Evolutionary conservation across 2,888 invertebrate genomes (phyloP).

Genomic region (Mesoligia furuncula): DNA sequence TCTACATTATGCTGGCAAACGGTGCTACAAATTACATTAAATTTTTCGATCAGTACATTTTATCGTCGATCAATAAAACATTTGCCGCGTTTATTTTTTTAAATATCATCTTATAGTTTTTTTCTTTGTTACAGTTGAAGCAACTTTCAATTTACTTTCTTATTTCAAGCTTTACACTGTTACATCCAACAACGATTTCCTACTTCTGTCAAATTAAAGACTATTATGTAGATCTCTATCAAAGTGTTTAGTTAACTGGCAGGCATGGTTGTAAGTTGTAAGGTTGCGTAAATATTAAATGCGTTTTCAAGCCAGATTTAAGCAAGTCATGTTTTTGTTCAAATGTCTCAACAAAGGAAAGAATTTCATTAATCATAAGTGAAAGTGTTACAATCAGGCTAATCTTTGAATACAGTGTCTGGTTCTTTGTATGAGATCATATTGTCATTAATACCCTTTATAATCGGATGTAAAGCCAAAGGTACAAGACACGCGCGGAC

Average conservation of each 20-base stretch:
- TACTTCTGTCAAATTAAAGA: conserved; percentile 66
- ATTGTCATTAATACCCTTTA: conserved; percentile 44
- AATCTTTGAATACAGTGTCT: conserved; percentile 61
- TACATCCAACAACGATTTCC: conserved; percentile 59
- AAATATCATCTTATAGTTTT: conserved; percentile 65
- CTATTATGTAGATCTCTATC: conserved; percentile 67
- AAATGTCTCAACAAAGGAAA: conserved; percentile 53
- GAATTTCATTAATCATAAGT: conserved; percentile 69
- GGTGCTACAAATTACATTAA: conserved; percentile 26
- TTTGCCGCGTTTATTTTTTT: conserved; percentile 60
- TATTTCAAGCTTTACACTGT: conserved; percentile 66
- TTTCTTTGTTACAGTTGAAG: conserved; percentile 66
- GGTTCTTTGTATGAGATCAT: conserved; percentile 61
- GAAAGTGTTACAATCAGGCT: conserved; percentile 71
- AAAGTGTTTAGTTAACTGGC: conserved; percentile 44
- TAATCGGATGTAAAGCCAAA: conserved; percentile 47
- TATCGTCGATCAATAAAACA: conserved; percentile 55
- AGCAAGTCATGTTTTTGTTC: conserved; percentile 50
- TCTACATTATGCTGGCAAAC: conserved; percentile 15
- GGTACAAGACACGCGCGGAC: conserved; percentile 62
- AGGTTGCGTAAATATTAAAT: conserved; percentile 49
- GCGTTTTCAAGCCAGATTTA: conserved; percentile 42
- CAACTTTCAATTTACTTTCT: conserved; percentile 75
- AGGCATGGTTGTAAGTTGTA: conserved; percentile 46
- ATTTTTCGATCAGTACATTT: conserved; percentile 50